Evolutionary conservation across 2,888 invertebrate species (phyloP).

Genomic region (Esperia sulphurella): DNA sequence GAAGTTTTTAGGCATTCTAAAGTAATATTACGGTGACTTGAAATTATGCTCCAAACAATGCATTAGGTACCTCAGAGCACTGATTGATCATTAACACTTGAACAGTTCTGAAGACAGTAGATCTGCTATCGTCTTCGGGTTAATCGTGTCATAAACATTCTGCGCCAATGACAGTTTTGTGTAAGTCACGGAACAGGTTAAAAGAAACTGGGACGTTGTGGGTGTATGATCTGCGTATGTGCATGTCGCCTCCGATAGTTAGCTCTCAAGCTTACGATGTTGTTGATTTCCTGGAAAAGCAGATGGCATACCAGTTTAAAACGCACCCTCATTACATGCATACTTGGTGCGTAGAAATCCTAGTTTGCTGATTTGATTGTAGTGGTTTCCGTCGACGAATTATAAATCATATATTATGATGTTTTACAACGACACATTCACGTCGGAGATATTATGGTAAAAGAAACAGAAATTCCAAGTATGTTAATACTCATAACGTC

Average conservation of each 20-base stretch:
- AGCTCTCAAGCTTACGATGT: not conserved
- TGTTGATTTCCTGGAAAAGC: conserved; percentile 6
- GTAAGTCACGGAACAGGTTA: conserved; percentile 11
- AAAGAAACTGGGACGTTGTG: conserved; percentile 7
- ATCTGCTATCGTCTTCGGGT: not conserved
- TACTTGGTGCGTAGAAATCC: not conserved
- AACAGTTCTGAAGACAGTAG: too few relatives aligned
- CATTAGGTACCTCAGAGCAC: too few relatives aligned
- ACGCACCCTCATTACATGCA: conserved; percentile 1
- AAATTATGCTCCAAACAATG: too few relatives aligned
- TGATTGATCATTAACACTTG: too few relatives aligned
- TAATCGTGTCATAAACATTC: not conserved
- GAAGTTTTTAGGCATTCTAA: too few relatives aligned
- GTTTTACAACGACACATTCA: not conserved
- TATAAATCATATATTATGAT: not conserved
- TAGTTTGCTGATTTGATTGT: not conserved
- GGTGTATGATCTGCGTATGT: conserved; percentile 5
- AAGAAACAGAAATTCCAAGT: not conserved
- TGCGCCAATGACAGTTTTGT: conserved; percentile 13
- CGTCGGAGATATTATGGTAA: not conserved
- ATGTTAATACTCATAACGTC: not conserved
- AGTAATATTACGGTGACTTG: too few relatives aligned
- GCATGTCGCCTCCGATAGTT: conserved; percentile 8
- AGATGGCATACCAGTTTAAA: not conserved
- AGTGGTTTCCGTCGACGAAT: conserved; percentile 3